These are phyloP conservation scores for Halcyon chelicuti DNA, from an alignment of 2,797 vertebrate genomes.

Conservation along the genomic window DNA sequence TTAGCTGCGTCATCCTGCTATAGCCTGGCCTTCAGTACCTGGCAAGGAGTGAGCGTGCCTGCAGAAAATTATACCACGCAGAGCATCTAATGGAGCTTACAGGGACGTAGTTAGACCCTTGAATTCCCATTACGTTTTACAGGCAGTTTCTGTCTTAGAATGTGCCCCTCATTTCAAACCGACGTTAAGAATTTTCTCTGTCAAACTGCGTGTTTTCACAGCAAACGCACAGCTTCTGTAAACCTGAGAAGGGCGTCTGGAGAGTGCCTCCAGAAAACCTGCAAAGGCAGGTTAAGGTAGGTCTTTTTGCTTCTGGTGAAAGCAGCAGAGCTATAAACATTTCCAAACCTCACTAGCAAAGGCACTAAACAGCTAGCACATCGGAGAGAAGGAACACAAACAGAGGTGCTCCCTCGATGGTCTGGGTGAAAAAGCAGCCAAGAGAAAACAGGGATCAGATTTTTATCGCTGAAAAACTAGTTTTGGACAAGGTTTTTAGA, in stretches of 20 bases:
- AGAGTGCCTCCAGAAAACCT: not conserved
- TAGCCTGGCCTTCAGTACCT: not conserved
- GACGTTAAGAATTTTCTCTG: not conserved
- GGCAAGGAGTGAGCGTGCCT: not conserved
- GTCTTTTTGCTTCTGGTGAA: not conserved
- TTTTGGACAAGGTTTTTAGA: not conserved
- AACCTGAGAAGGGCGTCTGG: not conserved
- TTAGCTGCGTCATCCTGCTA: conserved; percentile 2
- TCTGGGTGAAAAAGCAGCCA: not conserved
- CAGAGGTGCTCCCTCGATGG: not conserved
- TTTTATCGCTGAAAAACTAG: not conserved
- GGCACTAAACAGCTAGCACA: not conserved
- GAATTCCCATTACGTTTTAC: not conserved
- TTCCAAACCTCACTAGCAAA: not conserved
- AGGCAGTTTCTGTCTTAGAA: not conserved
- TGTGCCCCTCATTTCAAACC: not conserved
- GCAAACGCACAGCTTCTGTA: not conserved
- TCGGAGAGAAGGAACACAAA: accelerated
- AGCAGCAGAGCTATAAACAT: not conserved
- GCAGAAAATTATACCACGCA: not conserved
- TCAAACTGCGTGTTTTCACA: not conserved
- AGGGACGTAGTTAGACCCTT: not conserved
- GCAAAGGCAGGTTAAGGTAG: not conserved
- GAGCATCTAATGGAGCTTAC: not conserved
- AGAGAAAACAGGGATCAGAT: not conserved